Conservation (phyloP, 2,888 invertebrate species). For the Eremobia ochroleuca region DNA sequence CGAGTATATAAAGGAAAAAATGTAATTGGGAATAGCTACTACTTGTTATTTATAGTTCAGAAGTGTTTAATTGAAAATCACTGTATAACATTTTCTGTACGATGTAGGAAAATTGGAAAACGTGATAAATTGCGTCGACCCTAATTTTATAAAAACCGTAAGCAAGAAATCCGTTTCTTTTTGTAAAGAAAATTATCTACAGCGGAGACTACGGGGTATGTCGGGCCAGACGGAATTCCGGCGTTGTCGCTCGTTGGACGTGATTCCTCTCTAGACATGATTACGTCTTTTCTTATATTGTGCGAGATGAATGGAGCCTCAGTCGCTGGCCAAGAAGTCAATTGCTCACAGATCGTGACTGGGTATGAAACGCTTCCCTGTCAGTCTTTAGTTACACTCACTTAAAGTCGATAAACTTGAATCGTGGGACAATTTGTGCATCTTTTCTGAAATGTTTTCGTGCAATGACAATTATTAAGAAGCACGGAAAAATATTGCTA, state of each 20-base stretch:
- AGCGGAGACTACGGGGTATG: conserved; percentile 77
- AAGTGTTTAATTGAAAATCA: conserved; percentile 45
- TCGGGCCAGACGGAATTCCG: conserved; percentile 87
- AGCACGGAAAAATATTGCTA: not conserved
- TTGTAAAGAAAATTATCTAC: conserved; percentile 82
- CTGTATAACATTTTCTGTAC: conserved; percentile 43
- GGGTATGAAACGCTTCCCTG: conserved; percentile 66
- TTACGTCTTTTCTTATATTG: conserved; percentile 89
- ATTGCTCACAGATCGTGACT: conserved; percentile 82
- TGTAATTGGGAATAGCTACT: not conserved
- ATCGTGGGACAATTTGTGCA: conserved; percentile 8
- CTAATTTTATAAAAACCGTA: conserved; percentile 76
- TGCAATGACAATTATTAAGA: not conserved
- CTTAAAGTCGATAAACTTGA: conserved; percentile 43
- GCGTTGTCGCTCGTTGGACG: conserved; percentile 86
- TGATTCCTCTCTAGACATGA: conserved; percentile 87
- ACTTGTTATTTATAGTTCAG: conserved; percentile 7
- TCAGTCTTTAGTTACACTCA: conserved; percentile 55
- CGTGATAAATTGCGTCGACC: conserved; percentile 70
- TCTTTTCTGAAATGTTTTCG: not conserved
- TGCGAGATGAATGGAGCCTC: conserved; percentile 83
- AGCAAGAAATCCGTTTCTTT: conserved; percentile 75
- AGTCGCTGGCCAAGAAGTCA: conserved; percentile 80
- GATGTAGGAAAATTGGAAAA: conserved; percentile 56
- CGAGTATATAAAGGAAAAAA: not conserved